Evolutionary conservation across 2,797 vertebrate genomes (phyloP).

Genomic region (Ptychobarbus kaznakovi): DNA sequence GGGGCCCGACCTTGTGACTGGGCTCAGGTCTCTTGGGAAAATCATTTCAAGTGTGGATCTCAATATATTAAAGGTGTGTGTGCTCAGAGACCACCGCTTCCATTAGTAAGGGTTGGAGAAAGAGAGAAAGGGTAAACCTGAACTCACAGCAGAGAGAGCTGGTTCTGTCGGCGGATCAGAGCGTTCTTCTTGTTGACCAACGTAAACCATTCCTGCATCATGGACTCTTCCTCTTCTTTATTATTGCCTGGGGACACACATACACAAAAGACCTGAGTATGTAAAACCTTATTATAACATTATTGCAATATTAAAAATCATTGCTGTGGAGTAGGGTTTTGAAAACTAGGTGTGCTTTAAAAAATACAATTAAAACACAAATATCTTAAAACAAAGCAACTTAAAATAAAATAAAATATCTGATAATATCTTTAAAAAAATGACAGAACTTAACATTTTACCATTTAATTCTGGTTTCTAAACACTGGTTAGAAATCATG

Average conservation of each 20-base stretch:
- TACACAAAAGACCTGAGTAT: not conserved
- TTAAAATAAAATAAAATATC: not conserved
- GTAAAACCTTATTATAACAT: conserved; percentile 11
- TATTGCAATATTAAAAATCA: not conserved
- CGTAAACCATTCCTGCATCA: conserved; percentile 99
- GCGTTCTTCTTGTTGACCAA: conserved; percentile 99
- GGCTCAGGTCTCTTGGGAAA: conserved; percentile 51
- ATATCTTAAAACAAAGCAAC: not conserved
- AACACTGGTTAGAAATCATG: not conserved
- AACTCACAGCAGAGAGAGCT: conserved; percentile 96
- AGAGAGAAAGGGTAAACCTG: conserved; percentile 7
- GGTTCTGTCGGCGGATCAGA: conserved; percentile 96
- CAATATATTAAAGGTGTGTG: conserved; percentile 44
- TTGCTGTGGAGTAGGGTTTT: not conserved
- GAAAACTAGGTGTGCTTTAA: not conserved
- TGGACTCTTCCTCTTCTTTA: conserved; percentile 96
- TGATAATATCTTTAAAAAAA: not conserved
- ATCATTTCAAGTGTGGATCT: conserved; percentile 46
- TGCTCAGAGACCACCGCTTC: conserved; percentile 13
- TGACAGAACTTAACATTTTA: not conserved
- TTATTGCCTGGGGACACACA: conserved; percentile 85
- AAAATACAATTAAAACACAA: not conserved
- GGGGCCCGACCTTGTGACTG: conserved; percentile 57
- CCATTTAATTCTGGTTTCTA: not conserved
- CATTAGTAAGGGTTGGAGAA: not conserved